Conservation (phyloP, 2,113 vertebrate genomes). For the Nibea albiflora region DNA sequence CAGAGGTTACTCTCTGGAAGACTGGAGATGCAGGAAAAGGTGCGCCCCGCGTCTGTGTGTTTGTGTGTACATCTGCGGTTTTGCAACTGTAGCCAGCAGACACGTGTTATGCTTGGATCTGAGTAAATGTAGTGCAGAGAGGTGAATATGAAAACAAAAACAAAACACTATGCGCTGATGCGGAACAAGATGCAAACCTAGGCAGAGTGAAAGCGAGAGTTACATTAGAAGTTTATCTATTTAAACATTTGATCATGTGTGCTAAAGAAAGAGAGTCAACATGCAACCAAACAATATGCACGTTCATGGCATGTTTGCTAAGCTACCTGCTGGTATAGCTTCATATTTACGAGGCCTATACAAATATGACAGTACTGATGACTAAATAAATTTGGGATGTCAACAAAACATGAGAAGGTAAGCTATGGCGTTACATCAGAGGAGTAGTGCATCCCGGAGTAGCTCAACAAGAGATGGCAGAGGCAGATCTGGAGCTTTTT, state of each 20-base stretch:
- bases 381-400: too few relatives aligned
- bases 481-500: too few relatives aligned
- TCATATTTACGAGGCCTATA: too few relatives aligned
- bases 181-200: constrained; percentile 2
- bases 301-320: too few relatives aligned
- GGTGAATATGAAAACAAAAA: not conserved
- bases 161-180: not conserved
- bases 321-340: too few relatives aligned
- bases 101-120: not conserved
- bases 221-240: not conserved
- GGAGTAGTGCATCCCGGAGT: too few relatives aligned
- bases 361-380: too few relatives aligned
- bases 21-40: constrained; percentile 29
- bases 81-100: constrained; percentile 11
- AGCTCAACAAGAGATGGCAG: too few relatives aligned
- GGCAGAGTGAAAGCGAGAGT: not conserved
- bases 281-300: not conserved
- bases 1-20: constrained; percentile 57
- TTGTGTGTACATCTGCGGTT: constrained; percentile 34
- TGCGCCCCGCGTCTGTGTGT: not conserved
- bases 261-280: not conserved
- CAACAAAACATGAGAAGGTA: too few relatives aligned
- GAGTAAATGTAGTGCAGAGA: not conserved
- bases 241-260: constrained; percentile 4
- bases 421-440: too few relatives aligned